Percentiles rank a stretch among this genome's conserved stretches.
Evolutionary conservation across 2,888 invertebrate genomes (phyloP).

Genomic region (Drepanosiphum platanoidis): DNA sequence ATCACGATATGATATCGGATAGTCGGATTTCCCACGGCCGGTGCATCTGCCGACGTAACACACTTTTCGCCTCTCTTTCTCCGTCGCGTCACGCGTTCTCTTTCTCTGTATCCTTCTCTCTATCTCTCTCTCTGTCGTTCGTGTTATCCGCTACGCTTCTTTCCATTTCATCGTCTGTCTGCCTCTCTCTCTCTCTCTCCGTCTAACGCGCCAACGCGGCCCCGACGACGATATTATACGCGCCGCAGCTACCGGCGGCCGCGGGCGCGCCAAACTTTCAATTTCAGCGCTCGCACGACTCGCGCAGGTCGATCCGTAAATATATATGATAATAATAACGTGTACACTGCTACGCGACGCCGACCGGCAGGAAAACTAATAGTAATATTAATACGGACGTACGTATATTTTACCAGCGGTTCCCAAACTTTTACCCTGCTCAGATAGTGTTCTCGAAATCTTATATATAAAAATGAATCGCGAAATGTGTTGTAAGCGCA

Average conservation of each 20-base stretch:
- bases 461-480: too few relatives aligned
- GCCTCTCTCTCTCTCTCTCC: neutral
- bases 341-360: too few relatives aligned
- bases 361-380: too few relatives aligned
- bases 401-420: too few relatives aligned
- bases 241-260: neutral
- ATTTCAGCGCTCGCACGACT: conserved; percentile 27
- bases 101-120: neutral
- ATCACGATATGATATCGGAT: conserved; percentile 55
- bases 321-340: too few relatives aligned
- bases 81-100: neutral
- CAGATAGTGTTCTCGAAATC: too few relatives aligned
- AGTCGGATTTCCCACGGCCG: conserved; percentile 52
- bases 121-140: neutral
- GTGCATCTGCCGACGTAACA: conserved; percentile 37
- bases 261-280: conserved; percentile 33
- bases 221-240: neutral
- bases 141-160: neutral
- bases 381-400: too few relatives aligned
- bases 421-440: too few relatives aligned
- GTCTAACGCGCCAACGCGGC: neutral
- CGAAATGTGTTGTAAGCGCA: too few relatives aligned
- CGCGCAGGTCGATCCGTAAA: neutral
- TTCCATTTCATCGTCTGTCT: neutral
- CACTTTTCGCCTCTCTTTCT: conserved; percentile 43